Evolutionary conservation across 2,797 vertebrate species (phyloP), one percentile per base, ranked within the genome.

Genomic region (Catamblyrhynchus diadema): DNA sequence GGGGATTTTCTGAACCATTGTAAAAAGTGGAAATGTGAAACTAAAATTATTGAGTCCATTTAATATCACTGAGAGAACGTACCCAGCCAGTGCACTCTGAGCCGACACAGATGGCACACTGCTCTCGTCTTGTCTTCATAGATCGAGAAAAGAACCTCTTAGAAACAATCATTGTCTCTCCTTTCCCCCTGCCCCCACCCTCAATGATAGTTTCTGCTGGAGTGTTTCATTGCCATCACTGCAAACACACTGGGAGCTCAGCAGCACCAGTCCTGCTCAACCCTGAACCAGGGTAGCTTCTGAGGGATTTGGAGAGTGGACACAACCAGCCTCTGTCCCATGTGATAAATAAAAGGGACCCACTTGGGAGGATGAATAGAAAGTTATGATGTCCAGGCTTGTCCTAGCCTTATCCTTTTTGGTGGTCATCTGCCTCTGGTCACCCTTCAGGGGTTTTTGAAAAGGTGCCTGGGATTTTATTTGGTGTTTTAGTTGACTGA

Each of bases 21-120:
- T 86, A 88, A 88, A 91, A 94, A 93, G 92, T 91, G 88, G 92
- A 97, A 98, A 96, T 91, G 53, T 85, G 81, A 95, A 90, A 93
- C 78, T 91, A 61, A 93, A 95, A 93, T 77, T 75, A 74, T 45
- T 28, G 14, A n/a, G 27, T 82, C 84, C 54, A n/a, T 90, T 95
- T 93, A 90, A 62, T 90, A 59, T 67, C 51, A 61, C 64, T 87
- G 86, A 91, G 86, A 94, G 60, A n/a, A 51, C 45, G 44, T 14
- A 93, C 37, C 32, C 65, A 84, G 37, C 1, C 0, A 85, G 32
- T 47, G 54, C 37, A 28, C 35, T 56, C 54, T 66, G 64, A 95
- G 41, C 62, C 0, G 4, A 77, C n/a, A 79, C 69, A 97, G 93
- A 91, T 69, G 84, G 86, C 83, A 80, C 23, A 18, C 80, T 77